phyloP scores from a whole-genome alignment of 2,113 vertebrate species.

The Pedetes capensis region DNA sequence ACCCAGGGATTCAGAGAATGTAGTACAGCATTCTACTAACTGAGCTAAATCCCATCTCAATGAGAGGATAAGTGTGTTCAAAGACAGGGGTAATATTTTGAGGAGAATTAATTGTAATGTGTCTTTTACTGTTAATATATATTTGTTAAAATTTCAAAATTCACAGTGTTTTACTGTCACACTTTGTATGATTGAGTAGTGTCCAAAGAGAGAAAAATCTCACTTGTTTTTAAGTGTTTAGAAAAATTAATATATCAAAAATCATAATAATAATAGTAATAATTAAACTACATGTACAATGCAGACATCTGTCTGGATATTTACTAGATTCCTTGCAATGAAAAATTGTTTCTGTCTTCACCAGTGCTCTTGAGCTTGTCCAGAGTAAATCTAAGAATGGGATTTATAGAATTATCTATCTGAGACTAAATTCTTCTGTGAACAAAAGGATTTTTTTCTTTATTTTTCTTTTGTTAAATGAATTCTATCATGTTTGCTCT shows the following conservation, averaged over 20 bases:
- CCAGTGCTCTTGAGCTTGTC: accelerated
- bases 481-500: neutral
- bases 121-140: too few species aligned
- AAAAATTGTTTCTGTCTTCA: neutral
- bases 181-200: neutral
- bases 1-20: too few species aligned
- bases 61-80: too few species aligned
- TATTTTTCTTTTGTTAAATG: too few species aligned
- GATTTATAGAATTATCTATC: neutral
- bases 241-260: neutral
- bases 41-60: too few species aligned
- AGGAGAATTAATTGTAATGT: too few species aligned
- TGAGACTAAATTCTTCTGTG: neutral
- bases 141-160: too few species aligned
- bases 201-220: neutral
- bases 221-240: neutral
- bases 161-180: too few species aligned
- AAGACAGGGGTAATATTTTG: too few species aligned
- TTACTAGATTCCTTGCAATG: neutral
- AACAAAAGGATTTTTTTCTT: neutral
- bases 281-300: neutral
- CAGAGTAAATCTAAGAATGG: neutral
- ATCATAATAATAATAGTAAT: neutral
- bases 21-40: too few species aligned
- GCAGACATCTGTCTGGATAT: neutral